Percentiles rank a stretch among this genome's conserved stretches.
These are phyloP conservation scores for Thunnus thynnus DNA, from an alignment of 2,113 vertebrate genomes.

Conservation along the genomic window DNA sequence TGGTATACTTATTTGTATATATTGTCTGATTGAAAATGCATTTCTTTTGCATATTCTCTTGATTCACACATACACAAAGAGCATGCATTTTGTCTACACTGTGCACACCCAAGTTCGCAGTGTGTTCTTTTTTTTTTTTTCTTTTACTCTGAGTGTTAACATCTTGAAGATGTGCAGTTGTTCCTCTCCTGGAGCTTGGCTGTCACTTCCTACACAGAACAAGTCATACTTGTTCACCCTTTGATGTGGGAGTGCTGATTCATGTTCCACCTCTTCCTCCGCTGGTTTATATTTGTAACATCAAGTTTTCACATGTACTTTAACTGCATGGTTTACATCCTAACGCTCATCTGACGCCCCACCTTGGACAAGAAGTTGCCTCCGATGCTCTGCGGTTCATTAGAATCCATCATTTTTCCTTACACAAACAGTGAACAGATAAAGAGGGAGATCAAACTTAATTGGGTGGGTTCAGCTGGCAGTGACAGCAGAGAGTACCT, in stretches of 20 bases:
- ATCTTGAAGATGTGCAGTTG: constrained; percentile 52
- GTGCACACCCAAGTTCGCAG: not conserved
- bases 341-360: constrained; percentile 10
- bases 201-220: constrained; percentile 73
- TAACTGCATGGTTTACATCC: constrained; percentile 34
- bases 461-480: constrained; percentile 59
- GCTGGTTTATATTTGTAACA: constrained; percentile 58
- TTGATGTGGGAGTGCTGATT: constrained; percentile 79
- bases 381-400: constrained; percentile 47
- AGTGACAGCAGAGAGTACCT: constrained; percentile 54
- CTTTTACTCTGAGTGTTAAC: constrained; percentile 2
- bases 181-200: constrained; percentile 56
- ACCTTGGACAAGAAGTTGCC: constrained; percentile 28
- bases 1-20: not conserved
- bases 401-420: constrained; percentile 39
- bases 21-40: not conserved
- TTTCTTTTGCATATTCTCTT: not conserved
- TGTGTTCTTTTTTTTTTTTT: not conserved
- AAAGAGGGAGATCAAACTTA: constrained; percentile 57
- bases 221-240: constrained; percentile 71
- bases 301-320: constrained; percentile 52
- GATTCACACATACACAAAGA: not conserved
- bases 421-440: constrained; percentile 44
- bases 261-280: constrained; percentile 68
- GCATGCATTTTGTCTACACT: not conserved